Evolutionary conservation across 2,113 vertebrate genomes (phyloP), one percentile per base, ranked within the genome.

Genomic region (Paraplagusia blochii): DNA sequence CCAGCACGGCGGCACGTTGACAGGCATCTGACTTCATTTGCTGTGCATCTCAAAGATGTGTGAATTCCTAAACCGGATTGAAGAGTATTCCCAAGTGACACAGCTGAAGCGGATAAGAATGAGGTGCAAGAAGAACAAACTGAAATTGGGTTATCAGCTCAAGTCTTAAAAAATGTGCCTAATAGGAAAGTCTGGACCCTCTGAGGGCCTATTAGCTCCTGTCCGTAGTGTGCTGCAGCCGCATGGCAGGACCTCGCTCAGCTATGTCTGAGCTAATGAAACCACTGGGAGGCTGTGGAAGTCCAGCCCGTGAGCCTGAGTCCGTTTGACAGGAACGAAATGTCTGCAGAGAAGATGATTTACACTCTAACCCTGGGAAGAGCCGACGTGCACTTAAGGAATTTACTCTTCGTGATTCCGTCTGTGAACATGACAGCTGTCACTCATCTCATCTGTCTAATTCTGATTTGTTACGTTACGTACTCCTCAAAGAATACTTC

Each of bases 191-290:
- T 44, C 49, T 48, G 58, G 39, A 33, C 49, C 40, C 85, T 83
- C 82, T 61, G 8, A 81, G 74, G 85, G 48, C 79, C 74, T 58
- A 74, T 84, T 85, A 87, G 68, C 65, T 49, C 53, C 53, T 53
- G 62, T 11, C 56, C 17, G 36, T 45, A 22, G 19, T 56, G 44
- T 22, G 35, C 14, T 57, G 42, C 16, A 58, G 58, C 57, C 49
- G 34, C 44, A 76, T 15, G 63, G 63, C 62, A 69, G 64, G 58
- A 64, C 39, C 59, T 67, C 58, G 63, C 51, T 54, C n/a, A 51
- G 50, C 59, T 69, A 40, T 65, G 47, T 50, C 49, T 43, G 69
- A 81, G 62, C 68, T 87, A 74, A 85, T 73, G 53, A 84, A 84
- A 72, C 79, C 73, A 44, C 64, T 16, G 70, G 78, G 68, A 80